Evolutionary conservation across 2,797 vertebrate species (phyloP).

Genomic region (Gymnocypris eckloni): DNA sequence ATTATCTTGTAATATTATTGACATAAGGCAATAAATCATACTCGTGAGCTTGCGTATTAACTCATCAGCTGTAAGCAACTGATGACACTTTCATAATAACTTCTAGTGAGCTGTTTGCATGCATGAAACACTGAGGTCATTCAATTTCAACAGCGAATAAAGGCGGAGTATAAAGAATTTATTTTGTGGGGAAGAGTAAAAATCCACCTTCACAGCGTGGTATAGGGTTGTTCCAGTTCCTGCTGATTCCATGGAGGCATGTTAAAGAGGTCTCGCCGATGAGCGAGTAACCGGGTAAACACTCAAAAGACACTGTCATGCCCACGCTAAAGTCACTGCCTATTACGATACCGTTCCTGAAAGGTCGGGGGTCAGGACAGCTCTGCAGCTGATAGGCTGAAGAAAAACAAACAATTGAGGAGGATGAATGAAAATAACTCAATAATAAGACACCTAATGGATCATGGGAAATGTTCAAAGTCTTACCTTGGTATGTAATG

Average conservation of each 20-base stretch:
- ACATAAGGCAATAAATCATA: slow-evolving; percentile 36
- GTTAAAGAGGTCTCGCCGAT: slow-evolving; percentile 96
- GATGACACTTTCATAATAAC: slow-evolving; percentile 25
- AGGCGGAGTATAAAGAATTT: background rate
- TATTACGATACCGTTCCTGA: slow-evolving; percentile 96
- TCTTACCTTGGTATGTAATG: slow-evolving; percentile 94
- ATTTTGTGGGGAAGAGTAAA: background rate
- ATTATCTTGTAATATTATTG: slow-evolving; percentile 41
- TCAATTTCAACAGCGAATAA: slow-evolving; percentile 34
- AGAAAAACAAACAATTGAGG: slow-evolving; percentile 33
- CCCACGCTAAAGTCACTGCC: slow-evolving; percentile 96
- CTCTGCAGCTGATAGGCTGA: slow-evolving; percentile 97
- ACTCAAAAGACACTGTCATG: slow-evolving; percentile 97
- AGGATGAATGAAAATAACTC: background rate
- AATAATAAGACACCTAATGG: no score
- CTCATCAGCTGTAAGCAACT: slow-evolving; percentile 31
- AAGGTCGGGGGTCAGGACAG: slow-evolving; percentile 97
- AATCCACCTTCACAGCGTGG: slow-evolving; percentile 94
- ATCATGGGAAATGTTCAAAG: background rate
- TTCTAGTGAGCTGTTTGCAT: slow-evolving; percentile 21
- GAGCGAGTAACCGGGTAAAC: slow-evolving; percentile 93
- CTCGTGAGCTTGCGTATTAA: slow-evolving; percentile 19
- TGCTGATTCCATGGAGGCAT: slow-evolving; percentile 95
- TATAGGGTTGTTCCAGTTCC: slow-evolving; percentile 96
- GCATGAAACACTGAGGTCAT: slow-evolving; percentile 40